Evolutionary conservation across 2,113 vertebrate genomes (phyloP).

Genomic region (Macquaria ambigua): DNA sequence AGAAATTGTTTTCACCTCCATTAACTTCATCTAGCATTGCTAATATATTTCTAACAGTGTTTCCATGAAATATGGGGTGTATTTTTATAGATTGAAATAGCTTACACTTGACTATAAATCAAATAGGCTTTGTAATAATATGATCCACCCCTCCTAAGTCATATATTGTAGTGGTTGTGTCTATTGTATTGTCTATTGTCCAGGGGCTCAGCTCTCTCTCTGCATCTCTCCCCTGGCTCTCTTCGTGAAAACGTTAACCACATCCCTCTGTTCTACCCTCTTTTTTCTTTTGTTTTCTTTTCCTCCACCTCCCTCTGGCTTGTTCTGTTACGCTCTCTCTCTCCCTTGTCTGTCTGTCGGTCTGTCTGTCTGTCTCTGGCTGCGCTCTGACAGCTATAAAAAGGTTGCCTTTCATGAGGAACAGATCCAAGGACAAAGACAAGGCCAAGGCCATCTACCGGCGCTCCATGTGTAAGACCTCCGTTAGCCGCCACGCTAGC

Average conservation of each 20-base stretch:
- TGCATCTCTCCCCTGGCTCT: constrained; percentile 51
- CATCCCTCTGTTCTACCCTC: constrained; percentile 94
- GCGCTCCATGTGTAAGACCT: constrained; percentile 99
- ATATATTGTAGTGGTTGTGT: constrained; percentile 24
- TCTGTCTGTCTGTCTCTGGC: constrained; percentile 89
- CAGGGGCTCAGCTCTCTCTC: constrained; percentile 50
- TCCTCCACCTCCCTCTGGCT: constrained; percentile 68
- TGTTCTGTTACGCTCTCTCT: constrained; percentile 39
- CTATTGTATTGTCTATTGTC: constrained; percentile 38
- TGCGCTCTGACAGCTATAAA: constrained; percentile 96
- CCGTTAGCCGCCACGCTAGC: constrained; percentile 85
- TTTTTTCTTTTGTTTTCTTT: constrained; percentile 70
- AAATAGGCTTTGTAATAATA: background rate
- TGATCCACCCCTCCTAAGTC: background rate
- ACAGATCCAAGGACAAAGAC: constrained; percentile 99
- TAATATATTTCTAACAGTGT: constrained; percentile 3
- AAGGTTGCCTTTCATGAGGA: constrained; percentile 99
- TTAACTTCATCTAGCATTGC: background rate
- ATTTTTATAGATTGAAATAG: constrained; percentile 17
- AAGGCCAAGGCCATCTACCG: constrained; percentile 99
- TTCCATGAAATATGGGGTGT: background rate
- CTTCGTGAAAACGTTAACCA: constrained; percentile 91
- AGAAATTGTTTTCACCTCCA: background rate
- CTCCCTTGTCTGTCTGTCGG: constrained; percentile 69
- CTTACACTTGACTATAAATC: background rate